phyloP scores from a whole-genome alignment of 2,113 vertebrate genomes.

The Saimiri boliviensis region DNA sequence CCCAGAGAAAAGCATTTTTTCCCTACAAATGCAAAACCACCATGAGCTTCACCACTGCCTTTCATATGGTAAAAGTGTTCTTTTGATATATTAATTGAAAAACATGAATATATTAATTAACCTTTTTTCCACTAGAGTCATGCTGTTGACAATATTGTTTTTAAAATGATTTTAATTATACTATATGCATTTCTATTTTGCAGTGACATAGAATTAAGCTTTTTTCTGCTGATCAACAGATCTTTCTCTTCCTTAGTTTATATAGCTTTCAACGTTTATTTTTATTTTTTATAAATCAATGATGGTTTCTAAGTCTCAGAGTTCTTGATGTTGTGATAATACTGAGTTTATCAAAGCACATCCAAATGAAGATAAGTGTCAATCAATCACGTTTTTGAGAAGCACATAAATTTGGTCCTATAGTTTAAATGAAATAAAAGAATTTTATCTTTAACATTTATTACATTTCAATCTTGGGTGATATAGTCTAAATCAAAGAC shows the following conservation, averaged over 20 bases:
- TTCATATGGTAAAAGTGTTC: background rate
- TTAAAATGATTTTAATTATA: background rate
- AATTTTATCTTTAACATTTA: background rate
- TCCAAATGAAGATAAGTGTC: background rate
- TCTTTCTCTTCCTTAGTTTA: background rate
- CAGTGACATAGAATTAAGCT: background rate
- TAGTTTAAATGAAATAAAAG: background rate
- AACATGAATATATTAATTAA: background rate
- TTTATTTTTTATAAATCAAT: too few relatives aligned
- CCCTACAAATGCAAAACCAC: background rate
- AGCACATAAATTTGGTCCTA: background rate
- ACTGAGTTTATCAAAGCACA: background rate
- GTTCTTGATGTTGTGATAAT: background rate
- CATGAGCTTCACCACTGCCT: background rate
- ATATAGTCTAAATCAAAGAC: background rate
- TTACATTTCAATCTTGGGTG: background rate
- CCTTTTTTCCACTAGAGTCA: background rate
- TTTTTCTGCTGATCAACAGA: background rate
- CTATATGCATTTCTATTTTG: background rate
- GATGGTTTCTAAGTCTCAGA: background rate
- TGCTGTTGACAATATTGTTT: background rate
- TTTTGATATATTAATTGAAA: background rate
- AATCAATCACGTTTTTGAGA: background rate
- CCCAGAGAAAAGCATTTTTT: background rate
- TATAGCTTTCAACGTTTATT: background rate